Evolutionary conservation across 2,113 vertebrate genomes (phyloP), one percentile per base, ranked within the genome.

Genomic region (Ageneiosus marmoratus): DNA sequence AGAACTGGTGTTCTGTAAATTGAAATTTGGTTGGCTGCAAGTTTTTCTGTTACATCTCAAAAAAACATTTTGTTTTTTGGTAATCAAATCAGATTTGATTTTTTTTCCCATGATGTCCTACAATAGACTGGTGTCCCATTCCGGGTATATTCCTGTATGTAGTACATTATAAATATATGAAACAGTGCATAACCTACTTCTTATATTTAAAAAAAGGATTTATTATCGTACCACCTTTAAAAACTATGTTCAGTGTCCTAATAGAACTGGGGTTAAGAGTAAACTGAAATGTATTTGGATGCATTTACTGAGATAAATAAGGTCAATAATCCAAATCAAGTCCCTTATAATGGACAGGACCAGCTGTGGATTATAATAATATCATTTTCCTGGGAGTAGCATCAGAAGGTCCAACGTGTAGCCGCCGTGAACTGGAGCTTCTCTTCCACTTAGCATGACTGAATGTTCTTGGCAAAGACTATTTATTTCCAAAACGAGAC

Each of bases 401-500:
- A 44, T 44, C 75, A 60, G 81, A 48, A 29, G 46, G 56, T 55
- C 53, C 63, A 77, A 56, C 13, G 74, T 32, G 29, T 34, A 51
- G 76, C 63, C 29, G 4, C 50, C 62, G 12, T 27, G 74, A 85
- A 77, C 58, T 69, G 77, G 58, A 62, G 63, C 80, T 73, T 77
- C 88, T 88, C 86, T 90, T 89, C 91, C 85, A 88, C 89, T 88
- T 75, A 87, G 90, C 92, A 91, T 91, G 89, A 90, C 89, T 88
- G 90, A 90, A 91, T 92, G 90, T 91, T 92, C 91, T 93, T 91
- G 92, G 84, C 88, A 93, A 92, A 91, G 91, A 91, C 91, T 92
- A 93, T 93, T 93, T 91, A 92, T 93, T 93, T 93, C 93, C 92
- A 92, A 91, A 91, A 90, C 89, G 88, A 90, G 90, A 88, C 92